Evolutionary conservation across 2,113 vertebrate species (phyloP).

Genomic region (Nanorana parkeri): DNA sequence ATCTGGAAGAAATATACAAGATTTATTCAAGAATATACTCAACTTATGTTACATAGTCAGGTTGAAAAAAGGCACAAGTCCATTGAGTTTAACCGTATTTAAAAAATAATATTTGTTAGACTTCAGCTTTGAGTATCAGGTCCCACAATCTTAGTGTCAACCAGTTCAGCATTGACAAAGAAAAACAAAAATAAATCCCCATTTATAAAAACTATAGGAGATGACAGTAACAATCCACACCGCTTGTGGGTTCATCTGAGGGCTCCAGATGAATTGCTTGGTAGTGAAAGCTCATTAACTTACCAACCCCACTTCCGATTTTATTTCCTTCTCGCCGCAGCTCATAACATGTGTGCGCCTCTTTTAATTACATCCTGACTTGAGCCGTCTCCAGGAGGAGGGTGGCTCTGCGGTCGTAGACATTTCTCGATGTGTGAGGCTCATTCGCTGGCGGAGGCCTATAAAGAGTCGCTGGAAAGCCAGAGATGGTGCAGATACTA

Average conservation of each 20-base stretch:
- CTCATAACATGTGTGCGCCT: constrained; percentile 13
- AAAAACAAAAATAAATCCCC: neutral
- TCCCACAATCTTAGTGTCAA: no score
- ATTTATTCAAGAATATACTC: no score
- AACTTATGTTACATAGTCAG: no score
- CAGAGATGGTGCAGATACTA: neutral
- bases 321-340: constrained; percentile 41
- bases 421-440: constrained; percentile 18
- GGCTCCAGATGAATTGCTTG: constrained; percentile 39
- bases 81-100: no score
- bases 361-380: constrained; percentile 25
- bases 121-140: no score
- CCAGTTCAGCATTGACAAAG: neutral
- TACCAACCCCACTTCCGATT: constrained; percentile 27
- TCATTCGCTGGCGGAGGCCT: neutral
- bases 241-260: constrained; percentile 32
- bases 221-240: neutral
- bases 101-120: no score
- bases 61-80: no score
- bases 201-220: neutral
- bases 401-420: constrained; percentile 7
- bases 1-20: no score
- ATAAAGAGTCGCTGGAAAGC: neutral
- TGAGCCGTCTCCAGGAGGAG: constrained; percentile 16
- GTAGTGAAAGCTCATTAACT: constrained; percentile 38